Evolutionary conservation across 37 sponge, comb jelly and placozoan species (phyloP).

Genomic region (Ephydatia muelleri): DNA sequence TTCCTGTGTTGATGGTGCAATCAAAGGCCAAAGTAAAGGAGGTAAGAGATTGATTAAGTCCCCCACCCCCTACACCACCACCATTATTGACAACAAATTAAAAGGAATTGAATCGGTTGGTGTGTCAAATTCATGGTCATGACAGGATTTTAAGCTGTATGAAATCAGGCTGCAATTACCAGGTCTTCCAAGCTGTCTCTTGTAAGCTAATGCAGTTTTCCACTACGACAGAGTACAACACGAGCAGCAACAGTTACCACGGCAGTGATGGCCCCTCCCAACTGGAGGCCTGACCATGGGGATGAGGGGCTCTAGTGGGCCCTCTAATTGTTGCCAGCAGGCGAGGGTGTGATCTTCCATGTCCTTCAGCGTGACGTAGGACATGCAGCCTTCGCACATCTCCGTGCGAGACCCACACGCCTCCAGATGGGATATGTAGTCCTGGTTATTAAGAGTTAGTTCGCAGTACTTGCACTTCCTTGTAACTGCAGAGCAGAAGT

Average conservation of each 20-base stretch:
- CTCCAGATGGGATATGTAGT: background rate
- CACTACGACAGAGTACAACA: background rate
- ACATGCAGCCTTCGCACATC: background rate
- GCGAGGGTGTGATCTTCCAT: background rate
- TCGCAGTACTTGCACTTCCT: background rate
- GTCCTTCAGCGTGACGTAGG: background rate
- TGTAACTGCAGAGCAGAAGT: background rate
- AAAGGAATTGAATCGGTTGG: too few species aligned
- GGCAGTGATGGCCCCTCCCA: background rate
- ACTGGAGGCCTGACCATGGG: background rate
- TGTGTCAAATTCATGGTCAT: too few species aligned
- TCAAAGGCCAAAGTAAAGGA: too few species aligned
- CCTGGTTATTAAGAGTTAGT: background rate
- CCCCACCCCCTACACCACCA: too few species aligned
- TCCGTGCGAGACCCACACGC: background rate
- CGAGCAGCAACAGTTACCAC: background rate
- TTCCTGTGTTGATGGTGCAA: too few species aligned
- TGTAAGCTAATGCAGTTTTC: background rate
- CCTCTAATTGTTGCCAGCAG: background rate
- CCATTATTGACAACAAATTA: too few species aligned
- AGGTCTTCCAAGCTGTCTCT: too few species aligned
- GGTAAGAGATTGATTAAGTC: too few species aligned
- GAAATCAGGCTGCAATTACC: too few species aligned
- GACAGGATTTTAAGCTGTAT: too few species aligned
- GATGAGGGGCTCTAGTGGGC: background rate